Percentiles rank a stretch among this genome's conserved stretches.
These are phyloP conservation scores for Siniperca scherzeri DNA, from an alignment of 2,797 vertebrate species.

Conservation along the genomic window DNA sequence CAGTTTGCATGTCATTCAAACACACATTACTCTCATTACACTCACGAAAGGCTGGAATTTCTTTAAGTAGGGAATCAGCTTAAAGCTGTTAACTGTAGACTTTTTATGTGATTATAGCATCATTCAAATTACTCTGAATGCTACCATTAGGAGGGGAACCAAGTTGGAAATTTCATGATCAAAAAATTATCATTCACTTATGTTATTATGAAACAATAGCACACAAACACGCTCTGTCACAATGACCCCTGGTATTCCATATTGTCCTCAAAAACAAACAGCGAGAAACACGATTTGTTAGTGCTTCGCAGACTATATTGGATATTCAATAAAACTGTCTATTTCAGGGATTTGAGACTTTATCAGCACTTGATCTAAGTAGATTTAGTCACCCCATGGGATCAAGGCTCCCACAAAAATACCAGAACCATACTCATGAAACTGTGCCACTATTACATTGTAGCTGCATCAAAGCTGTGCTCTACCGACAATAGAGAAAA, in stretches of 20 bases:
- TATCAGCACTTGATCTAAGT: not conserved
- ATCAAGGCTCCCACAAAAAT: constrained; percentile 11
- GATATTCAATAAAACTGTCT: not conserved
- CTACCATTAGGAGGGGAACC: not conserved
- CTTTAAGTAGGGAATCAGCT: not conserved
- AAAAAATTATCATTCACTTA: not conserved
- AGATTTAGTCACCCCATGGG: not conserved
- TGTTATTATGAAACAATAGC: not conserved
- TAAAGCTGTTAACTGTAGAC: not conserved
- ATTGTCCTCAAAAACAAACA: not conserved
- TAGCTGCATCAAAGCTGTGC: not conserved
- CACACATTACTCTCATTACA: not conserved
- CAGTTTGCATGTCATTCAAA: not conserved
- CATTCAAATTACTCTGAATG: not conserved
- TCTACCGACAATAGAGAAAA: not conserved
- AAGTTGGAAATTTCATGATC: not conserved
- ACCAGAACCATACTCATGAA: not conserved
- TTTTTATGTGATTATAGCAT: not conserved
- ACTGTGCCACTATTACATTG: constrained; percentile 3
- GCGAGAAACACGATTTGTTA: not conserved
- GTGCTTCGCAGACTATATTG: not conserved
- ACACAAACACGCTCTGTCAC: not conserved
- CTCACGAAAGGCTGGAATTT: too few relatives aligned
- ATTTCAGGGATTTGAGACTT: not conserved
- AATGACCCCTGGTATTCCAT: not conserved